Evolutionary conservation across 1,140 invertebrate species (phyloP).

Genomic region (Drosophila azteca): DNA sequence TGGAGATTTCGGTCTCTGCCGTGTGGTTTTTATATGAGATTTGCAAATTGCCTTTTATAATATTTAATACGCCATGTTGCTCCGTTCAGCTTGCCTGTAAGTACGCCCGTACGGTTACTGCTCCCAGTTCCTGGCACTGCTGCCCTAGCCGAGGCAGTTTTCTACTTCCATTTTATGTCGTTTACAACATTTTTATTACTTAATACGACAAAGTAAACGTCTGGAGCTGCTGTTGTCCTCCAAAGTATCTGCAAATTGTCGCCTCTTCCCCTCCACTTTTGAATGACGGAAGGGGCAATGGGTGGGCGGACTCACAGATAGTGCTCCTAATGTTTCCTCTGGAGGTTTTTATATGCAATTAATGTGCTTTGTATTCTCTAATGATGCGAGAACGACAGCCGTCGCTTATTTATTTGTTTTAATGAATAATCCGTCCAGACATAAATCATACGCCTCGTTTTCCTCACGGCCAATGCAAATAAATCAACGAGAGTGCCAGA

Average conservation of each 20-base stretch:
- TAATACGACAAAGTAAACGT: slow-evolving; percentile 60
- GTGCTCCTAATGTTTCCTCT: slow-evolving; percentile 61
- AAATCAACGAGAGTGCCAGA: slow-evolving; percentile 61
- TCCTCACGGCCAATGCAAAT: slow-evolving; percentile 43
- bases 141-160: slow-evolving; percentile 11
- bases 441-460: slow-evolving; percentile 66
- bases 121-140: too few relatives aligned
- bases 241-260: slow-evolving; percentile 50
- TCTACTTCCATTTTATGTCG: slow-evolving; percentile 67
- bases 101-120: too few relatives aligned
- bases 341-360: slow-evolving; percentile 69
- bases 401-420: slow-evolving; percentile 53
- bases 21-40: slow-evolving; percentile 72
- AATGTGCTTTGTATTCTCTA: slow-evolving; percentile 54
- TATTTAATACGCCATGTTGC: slow-evolving; percentile 62
- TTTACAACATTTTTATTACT: slow-evolving; percentile 74
- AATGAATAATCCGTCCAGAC: slow-evolving; percentile 48
- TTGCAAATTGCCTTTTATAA: slow-evolving; percentile 77
- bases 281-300: slow-evolving; percentile 56
- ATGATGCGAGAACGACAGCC: slow-evolving; percentile 37
- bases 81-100: background rate
- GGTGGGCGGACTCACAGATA: slow-evolving; percentile 21
- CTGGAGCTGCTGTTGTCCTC: slow-evolving; percentile 6
- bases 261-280: slow-evolving; percentile 30
- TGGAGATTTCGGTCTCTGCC: slow-evolving; percentile 45